A percentile compares a stretch with the other conserved stretches of the same genome.
These are phyloP conservation scores for Cantharis rufa DNA, from an alignment of 2,888 invertebrate species.

Conservation along the genomic window DNA sequence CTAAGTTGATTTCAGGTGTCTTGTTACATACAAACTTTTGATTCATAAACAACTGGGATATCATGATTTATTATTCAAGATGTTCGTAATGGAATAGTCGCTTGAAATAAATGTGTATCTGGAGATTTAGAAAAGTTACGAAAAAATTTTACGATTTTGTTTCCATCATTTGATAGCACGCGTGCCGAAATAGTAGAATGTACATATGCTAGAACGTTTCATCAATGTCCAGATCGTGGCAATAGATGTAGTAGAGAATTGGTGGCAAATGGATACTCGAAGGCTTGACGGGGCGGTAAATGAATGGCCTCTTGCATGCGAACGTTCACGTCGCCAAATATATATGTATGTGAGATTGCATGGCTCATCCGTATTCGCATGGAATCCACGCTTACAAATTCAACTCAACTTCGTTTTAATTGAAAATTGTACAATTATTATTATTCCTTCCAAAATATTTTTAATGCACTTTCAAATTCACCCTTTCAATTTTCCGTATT, in stretches of 20 bases:
- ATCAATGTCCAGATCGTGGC: slow-evolving; percentile 38
- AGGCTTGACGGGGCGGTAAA: slow-evolving; percentile 39
- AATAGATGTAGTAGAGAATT: slow-evolving; percentile 44
- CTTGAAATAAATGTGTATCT: slow-evolving; percentile 44
- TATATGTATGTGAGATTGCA: slow-evolving; percentile 32
- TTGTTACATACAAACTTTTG: slow-evolving; percentile 35
- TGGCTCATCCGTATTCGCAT: slow-evolving; percentile 38
- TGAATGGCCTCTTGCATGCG: slow-evolving; percentile 38
- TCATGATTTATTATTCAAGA: slow-evolving; percentile 43
- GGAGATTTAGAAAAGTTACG: slow-evolving; percentile 33
- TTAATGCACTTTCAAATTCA: background rate
- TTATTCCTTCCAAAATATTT: background rate
- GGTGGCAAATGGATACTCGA: slow-evolving; percentile 44
- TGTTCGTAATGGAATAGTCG: slow-evolving; percentile 40
- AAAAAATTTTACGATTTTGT: slow-evolving; percentile 17
- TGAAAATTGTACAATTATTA: slow-evolving; percentile 34
- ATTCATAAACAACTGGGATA: slow-evolving; percentile 39
- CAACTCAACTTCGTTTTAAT: slow-evolving; percentile 36
- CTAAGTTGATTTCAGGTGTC: slow-evolving; percentile 45
- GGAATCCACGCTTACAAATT: slow-evolving; percentile 39
- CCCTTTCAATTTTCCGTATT: background rate
- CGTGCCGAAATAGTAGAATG: slow-evolving; percentile 33
- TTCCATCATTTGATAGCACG: slow-evolving; percentile 30
- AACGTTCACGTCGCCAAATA: slow-evolving; percentile 38
- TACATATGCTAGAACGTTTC: slow-evolving; percentile 38